Conservation (phyloP, 2,113 vertebrate genomes). For the Ailurus styani region DNA sequence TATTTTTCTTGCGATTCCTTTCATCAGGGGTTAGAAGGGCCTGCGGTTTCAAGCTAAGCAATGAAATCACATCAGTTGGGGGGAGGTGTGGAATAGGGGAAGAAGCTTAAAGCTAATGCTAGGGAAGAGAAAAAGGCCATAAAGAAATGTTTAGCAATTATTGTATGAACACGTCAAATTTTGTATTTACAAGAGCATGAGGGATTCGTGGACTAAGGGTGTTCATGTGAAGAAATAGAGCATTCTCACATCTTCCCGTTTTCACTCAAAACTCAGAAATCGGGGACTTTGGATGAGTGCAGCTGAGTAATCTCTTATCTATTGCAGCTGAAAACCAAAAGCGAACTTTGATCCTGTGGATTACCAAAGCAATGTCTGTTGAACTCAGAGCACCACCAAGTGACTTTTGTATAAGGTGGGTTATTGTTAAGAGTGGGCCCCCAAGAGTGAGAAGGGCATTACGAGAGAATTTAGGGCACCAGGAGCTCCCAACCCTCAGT, state of each 20-base stretch:
- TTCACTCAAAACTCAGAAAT: neutral
- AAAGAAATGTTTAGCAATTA: neutral
- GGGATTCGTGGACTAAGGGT: neutral
- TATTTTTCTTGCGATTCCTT: constrained; percentile 21
- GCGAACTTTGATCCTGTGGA: neutral
- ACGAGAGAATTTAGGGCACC: neutral
- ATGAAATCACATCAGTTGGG: neutral
- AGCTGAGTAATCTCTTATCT: neutral
- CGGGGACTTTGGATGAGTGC: neutral
- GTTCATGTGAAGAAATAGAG: neutral
- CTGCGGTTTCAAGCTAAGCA: neutral
- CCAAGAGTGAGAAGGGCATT: neutral
- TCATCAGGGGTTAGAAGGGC: neutral
- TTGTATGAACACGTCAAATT: neutral
- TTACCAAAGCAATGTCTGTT: neutral
- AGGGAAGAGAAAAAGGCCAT: neutral
- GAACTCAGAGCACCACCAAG: neutral
- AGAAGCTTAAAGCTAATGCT: neutral
- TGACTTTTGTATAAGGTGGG: neutral
- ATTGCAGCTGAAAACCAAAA: neutral
- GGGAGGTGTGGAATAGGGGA: neutral
- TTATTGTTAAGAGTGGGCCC: neutral
- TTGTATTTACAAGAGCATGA: neutral
- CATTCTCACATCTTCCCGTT: neutral
- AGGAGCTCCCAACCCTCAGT: too few relatives aligned